Percentiles rank a stretch among this genome's conserved stretches.
phyloP scores from a whole-genome alignment of 2,797 vertebrate genomes.

The Smutsia gigantea region DNA sequence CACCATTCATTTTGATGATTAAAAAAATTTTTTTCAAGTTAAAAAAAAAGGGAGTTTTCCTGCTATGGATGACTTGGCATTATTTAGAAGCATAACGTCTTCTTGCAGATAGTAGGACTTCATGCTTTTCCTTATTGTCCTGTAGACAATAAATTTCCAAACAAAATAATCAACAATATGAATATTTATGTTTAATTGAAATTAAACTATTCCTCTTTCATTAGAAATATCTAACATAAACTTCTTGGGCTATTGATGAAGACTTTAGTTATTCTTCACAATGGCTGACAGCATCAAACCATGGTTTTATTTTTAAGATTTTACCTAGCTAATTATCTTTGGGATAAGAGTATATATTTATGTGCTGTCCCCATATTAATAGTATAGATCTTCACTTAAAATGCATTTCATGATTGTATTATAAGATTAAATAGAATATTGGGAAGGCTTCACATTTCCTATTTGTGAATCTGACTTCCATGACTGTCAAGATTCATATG shows the following conservation, averaged over 20 bases:
- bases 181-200: not conserved
- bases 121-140: not conserved
- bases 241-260: not conserved
- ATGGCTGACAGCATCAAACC: not conserved
- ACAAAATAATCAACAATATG: not conserved
- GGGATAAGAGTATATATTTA: not conserved
- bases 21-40: not conserved
- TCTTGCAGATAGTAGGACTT: not conserved
- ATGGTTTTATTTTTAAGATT: slow-evolving; percentile 27
- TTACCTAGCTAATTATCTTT: not conserved
- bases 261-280: not conserved
- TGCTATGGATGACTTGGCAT: not conserved
- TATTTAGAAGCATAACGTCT: not conserved
- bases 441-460: slow-evolving; percentile 33
- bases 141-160: not conserved
- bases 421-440: not conserved
- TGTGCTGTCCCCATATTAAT: not conserved
- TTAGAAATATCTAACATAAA: not conserved
- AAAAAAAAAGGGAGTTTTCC: slow-evolving; percentile 1
- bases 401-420: not conserved
- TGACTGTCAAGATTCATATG: not conserved
- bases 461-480: not conserved
- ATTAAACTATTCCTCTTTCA: not conserved
- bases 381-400: slow-evolving; percentile 17
- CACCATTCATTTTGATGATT: not conserved